phyloP scores from a whole-genome alignment of 2,797 vertebrate genomes.

The Scarus forsteni region DNA sequence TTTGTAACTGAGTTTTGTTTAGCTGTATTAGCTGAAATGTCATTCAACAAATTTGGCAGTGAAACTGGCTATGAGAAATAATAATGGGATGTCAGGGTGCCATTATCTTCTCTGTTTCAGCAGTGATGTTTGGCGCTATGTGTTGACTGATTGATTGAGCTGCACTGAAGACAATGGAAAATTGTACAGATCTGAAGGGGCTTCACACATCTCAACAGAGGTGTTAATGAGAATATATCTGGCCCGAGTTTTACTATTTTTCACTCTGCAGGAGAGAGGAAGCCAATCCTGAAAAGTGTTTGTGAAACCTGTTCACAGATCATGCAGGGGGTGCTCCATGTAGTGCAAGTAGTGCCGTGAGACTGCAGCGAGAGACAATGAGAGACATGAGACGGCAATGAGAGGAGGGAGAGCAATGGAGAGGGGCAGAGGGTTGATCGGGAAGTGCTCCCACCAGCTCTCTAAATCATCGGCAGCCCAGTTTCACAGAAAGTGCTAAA shows the following conservation, averaged over 20 bases:
- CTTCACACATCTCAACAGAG: constrained; percentile 36
- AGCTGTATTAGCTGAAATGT: no score
- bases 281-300: constrained; percentile 77
- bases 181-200: constrained; percentile 27
- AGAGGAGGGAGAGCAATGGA: constrained; percentile 42
- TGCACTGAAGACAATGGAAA: constrained; percentile 37
- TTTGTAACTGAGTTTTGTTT: no score
- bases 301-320: constrained; percentile 80
- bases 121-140: no score
- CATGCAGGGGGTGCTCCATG: constrained; percentile 55
- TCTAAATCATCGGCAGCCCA: constrained; percentile 72
- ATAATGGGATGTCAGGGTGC: no score
- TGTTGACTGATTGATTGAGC: no score
- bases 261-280: constrained; percentile 65
- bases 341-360: constrained; percentile 59
- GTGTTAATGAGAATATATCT: constrained; percentile 38
- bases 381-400: constrained; percentile 13
- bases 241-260: constrained; percentile 54
- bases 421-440: constrained; percentile 61
- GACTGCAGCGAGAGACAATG: constrained; percentile 50
- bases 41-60: no score
- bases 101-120: no score
- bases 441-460: constrained; percentile 66
- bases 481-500: constrained; percentile 79
- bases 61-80: no score